Evolutionary conservation across 2,888 invertebrate species (phyloP).

Genomic region (Ectemnius continuus): DNA sequence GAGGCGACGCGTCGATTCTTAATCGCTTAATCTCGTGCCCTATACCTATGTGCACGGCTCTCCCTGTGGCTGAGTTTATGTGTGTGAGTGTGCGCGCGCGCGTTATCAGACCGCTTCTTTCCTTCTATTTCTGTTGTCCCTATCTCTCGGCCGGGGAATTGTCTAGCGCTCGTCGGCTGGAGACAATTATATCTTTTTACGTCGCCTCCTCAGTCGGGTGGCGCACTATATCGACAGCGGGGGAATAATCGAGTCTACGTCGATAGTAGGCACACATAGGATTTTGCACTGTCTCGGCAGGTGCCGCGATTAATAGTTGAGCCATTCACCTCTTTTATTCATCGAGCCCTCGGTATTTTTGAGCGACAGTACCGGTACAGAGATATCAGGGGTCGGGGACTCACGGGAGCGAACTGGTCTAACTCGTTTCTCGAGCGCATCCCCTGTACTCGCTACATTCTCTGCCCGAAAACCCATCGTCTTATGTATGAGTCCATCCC

Average conservation of each 20-base stretch:
- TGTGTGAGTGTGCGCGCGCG: neutral
- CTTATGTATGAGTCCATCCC: neutral
- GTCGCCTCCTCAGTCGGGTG: neutral
- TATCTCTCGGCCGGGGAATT: slow-evolving; percentile 4
- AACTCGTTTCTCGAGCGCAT: no score
- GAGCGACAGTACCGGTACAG: no score
- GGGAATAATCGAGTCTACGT: slow-evolving; percentile 1
- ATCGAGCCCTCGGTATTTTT: no score
- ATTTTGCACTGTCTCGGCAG: no score
- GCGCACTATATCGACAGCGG: neutral
- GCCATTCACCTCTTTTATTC: no score
- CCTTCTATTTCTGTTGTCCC: slow-evolving; percentile 5
- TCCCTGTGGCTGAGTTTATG: neutral
- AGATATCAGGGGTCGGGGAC: no score
- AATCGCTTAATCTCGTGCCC: slow-evolving; percentile 37
- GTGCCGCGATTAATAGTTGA: no score
- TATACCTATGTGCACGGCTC: neutral
- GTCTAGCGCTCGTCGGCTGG: slow-evolving; percentile 14
- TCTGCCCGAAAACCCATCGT: no score
- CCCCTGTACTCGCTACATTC: no score
- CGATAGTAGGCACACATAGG: neutral
- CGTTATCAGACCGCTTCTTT: slow-evolving; percentile 25
- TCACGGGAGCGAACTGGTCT: no score
- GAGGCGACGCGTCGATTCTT: slow-evolving; percentile 30
- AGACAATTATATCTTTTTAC: neutral